These are phyloP conservation scores for Dryoscopus gambensis DNA, from an alignment of 2,113 vertebrate genomes.

Conservation along the genomic window DNA sequence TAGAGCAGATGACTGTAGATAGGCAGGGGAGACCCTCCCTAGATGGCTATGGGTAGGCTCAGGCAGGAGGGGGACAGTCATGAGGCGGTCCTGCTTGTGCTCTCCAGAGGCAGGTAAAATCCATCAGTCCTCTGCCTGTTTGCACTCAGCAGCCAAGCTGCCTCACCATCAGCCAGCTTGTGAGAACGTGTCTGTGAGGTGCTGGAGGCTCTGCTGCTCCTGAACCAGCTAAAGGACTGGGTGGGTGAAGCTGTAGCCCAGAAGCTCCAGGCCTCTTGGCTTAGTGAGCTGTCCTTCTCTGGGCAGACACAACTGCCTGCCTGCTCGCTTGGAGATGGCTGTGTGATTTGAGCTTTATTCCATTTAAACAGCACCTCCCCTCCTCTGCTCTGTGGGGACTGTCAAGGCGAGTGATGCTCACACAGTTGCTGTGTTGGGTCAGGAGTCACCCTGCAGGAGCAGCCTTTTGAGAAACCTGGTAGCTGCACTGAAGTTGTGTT, in stretches of 20 bases:
- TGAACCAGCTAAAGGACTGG: rapidly evolving
- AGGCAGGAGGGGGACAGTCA: not conserved
- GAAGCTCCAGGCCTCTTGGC: not conserved
- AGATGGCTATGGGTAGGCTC: not conserved
- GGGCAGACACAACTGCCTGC: not conserved
- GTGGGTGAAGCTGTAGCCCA: not conserved
- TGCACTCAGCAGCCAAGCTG: not conserved
- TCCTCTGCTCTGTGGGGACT: not conserved
- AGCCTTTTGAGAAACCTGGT: not conserved
- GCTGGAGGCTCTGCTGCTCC: not conserved
- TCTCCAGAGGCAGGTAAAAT: not conserved
- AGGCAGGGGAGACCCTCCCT: not conserved
- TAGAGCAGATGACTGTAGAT: not conserved
- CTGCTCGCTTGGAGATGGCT: rapidly evolving
- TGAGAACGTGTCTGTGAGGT: not conserved
- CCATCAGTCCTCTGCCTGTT: not conserved
- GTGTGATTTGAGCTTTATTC: not conserved
- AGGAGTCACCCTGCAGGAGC: not conserved
- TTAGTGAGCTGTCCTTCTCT: not conserved
- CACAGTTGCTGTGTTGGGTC: not conserved
- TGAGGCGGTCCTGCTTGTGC: not conserved
- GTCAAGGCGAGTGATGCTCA: not conserved
- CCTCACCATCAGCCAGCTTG: not conserved
- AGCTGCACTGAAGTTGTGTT: not conserved
- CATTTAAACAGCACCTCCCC: not conserved